These are phyloP conservation scores for Erethizon dorsatum DNA, from an alignment of 2,797 vertebrate species.

Conservation along the genomic window DNA sequence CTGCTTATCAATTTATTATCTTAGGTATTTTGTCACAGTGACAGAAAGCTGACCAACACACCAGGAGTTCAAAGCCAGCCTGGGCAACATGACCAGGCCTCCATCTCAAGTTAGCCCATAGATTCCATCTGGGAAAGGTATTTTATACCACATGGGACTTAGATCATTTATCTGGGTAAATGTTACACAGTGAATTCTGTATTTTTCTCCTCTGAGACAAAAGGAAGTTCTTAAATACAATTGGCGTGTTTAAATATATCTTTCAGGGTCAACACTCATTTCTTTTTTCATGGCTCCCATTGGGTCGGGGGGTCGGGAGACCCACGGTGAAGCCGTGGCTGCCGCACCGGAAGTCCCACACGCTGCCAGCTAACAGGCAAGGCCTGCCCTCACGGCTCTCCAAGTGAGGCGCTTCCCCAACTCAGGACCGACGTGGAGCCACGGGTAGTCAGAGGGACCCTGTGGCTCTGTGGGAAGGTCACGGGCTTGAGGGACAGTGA, in stretches of 20 bases:
- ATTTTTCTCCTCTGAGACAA: neutral
- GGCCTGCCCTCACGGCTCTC: neutral
- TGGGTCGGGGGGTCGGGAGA: neutral
- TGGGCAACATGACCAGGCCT: neutral
- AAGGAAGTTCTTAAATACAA: slow-evolving; percentile 63
- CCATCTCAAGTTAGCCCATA: neutral
- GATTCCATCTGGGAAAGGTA: neutral
- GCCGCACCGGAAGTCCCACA: neutral
- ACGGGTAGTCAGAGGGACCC: neutral
- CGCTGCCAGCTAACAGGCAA: neutral
- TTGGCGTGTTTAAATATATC: neutral
- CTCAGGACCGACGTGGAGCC: too few relatives aligned
- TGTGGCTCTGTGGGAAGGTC: neutral
- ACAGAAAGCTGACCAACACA: neutral
- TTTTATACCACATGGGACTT: neutral
- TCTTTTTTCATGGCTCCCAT: neutral
- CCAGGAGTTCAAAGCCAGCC: too few relatives aligned
- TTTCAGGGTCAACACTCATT: neutral
- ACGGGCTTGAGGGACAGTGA: neutral
- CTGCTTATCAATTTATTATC: neutral
- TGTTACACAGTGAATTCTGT: slow-evolving; percentile 41
- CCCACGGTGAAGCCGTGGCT: neutral
- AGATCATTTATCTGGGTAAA: neutral
- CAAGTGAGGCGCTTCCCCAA: neutral
- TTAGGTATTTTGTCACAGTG: neutral